A percentile compares a stretch with the other conserved stretches of the same genome.
phyloP scores from a whole-genome alignment of 2,888 invertebrate species.

The Apodemia hepburni region DNA sequence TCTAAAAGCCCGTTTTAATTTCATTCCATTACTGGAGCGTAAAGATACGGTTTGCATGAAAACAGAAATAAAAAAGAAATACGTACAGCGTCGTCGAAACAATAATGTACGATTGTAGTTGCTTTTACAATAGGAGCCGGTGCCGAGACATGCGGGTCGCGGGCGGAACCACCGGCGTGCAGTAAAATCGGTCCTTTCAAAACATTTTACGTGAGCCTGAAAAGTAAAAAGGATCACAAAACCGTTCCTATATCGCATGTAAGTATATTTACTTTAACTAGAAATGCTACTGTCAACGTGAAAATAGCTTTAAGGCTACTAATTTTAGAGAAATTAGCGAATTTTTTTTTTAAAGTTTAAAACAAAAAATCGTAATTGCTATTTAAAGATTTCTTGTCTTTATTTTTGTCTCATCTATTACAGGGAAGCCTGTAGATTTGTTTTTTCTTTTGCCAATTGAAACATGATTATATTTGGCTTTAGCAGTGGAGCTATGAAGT shows the following conservation, averaged over 20 bases:
- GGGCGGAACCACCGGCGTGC: slow-evolving; percentile 46
- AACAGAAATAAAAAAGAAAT: slow-evolving; percentile 65
- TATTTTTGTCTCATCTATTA: too few relatives aligned
- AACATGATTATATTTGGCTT: too few relatives aligned
- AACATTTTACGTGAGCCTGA: slow-evolving; percentile 69
- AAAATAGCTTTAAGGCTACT: too few relatives aligned
- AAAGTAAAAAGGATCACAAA: slow-evolving; percentile 56
- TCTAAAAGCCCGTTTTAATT: slow-evolving; percentile 68
- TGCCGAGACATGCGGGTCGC: slow-evolving; percentile 59
- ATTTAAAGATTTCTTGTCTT: too few relatives aligned
- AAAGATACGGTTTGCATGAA: slow-evolving; percentile 66
- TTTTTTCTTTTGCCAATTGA: too few relatives aligned
- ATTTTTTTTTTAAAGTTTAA: too few relatives aligned
- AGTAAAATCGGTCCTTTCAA: slow-evolving; percentile 78
- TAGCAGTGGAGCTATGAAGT: too few relatives aligned
- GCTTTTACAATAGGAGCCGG: slow-evolving; percentile 62
- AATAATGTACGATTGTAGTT: slow-evolving; percentile 75
- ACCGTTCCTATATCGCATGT: slow-evolving; percentile 45
- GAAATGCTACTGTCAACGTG: neutral
- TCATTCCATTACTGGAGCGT: slow-evolving; percentile 66
- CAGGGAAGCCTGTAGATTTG: too few relatives aligned
- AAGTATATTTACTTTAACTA: slow-evolving; percentile 38
- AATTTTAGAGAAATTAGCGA: too few relatives aligned
- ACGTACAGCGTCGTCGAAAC: slow-evolving; percentile 63
- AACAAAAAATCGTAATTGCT: too few relatives aligned